Evolutionary conservation across 2,113 vertebrate species (phyloP), one percentile per base, ranked within the genome.

Genomic region (Sitta europaea): DNA sequence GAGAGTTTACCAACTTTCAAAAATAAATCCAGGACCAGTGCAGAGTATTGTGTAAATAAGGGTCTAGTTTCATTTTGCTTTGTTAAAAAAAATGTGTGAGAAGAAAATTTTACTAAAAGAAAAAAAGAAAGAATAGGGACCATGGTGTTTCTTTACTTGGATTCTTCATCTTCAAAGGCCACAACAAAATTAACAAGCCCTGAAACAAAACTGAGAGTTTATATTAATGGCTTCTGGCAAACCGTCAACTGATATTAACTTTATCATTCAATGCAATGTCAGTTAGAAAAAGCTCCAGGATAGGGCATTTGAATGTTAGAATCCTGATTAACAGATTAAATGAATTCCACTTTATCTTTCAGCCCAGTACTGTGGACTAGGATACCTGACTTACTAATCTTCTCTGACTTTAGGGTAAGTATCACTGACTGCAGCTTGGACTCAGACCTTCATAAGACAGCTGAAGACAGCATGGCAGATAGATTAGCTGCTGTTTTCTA

Each of bases 1-100:
- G 78, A 95, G 62, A 96, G 83, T 98, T 98, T 98, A 98, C 94
- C 93, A 97, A 97, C 94, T 97, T 98, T 96, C 71, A 96, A 97
- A 98, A 97, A 96, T 92, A 97, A 97, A 97, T 97, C 93, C 91
- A 92, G 88, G 75, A 95, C 93, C 88, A 96, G 54, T 67, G 67
- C 47, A 82, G 85, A 94, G 59, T 82, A 72, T 48, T 95, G 50
- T 93, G 95, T 97, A 98, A 98, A 97, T 96, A 98, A 23, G 90
- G 71, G 67, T 97, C 92, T 96, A 62, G 94, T 97, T 98, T 97
- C 35, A 90, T 96, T 96, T 84, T 96, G 53, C 57, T 94, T 70
- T 45, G 33, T 50, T 1, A 45, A 67, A 70, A 86, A 70, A 16
- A 6, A 50, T 15, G 2, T 29, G 40, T 2, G 5, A 8, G 12